Conservation (phyloP, 2,888 invertebrate genomes). For the Cantharis rustica region DNA sequence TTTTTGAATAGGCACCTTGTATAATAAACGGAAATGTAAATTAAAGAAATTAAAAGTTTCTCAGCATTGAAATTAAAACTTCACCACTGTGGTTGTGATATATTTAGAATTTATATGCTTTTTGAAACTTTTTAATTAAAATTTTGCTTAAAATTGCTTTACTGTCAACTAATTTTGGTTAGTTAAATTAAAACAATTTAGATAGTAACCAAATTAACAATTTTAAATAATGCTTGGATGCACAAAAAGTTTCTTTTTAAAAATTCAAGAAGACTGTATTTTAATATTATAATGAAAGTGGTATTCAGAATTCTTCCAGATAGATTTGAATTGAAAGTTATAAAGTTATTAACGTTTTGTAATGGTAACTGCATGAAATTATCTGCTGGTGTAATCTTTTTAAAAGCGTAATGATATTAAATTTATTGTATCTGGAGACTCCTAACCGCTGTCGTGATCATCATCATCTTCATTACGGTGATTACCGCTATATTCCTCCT, state of each 20-base stretch:
- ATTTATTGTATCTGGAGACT: background rate
- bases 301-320: background rate
- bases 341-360: background rate
- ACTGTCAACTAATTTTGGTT: constrained; percentile 2
- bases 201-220: background rate
- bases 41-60: background rate
- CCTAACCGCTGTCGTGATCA: background rate
- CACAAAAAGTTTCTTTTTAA: background rate
- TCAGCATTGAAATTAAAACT: background rate
- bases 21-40: background rate
- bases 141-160: constrained; percentile 10
- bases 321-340: background rate
- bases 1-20: background rate
- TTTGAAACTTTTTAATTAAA: constrained; percentile 27
- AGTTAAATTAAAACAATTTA: background rate
- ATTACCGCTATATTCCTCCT: background rate
- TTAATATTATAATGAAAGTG: background rate
- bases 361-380: background rate
- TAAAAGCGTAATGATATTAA: background rate
- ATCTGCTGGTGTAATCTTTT: background rate
- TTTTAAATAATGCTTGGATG: background rate
- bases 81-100: constrained; percentile 9
- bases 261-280: background rate
- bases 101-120: constrained; percentile 16
- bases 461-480: background rate